Conservation (phyloP, 2,888 invertebrate species). For the Apeira syringaria region DNA sequence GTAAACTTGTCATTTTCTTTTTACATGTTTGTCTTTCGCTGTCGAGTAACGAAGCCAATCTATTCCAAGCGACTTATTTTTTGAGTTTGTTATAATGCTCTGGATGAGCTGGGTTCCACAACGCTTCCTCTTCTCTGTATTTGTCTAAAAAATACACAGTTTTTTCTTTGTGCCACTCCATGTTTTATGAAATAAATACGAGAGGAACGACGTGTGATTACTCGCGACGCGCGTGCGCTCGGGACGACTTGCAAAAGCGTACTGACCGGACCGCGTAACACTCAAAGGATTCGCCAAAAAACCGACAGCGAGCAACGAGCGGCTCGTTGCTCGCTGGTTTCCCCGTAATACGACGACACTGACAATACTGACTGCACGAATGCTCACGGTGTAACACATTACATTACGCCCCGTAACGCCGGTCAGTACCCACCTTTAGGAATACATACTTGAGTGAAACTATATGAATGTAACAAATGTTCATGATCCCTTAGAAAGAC, state of each 20-base stretch:
- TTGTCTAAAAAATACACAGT: conserved; percentile 31
- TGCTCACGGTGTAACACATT: conserved; percentile 3
- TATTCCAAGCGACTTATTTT: conserved; percentile 35
- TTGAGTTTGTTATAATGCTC: conserved; percentile 34
- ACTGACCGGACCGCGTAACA: not conserved
- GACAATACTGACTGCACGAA: conserved; percentile 22
- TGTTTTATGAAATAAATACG: conserved; percentile 26
- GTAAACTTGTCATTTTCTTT: conserved; percentile 31
- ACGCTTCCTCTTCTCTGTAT: conserved; percentile 30
- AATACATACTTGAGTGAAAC: no score
- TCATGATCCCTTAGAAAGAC: no score
- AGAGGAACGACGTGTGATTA: conserved; percentile 21
- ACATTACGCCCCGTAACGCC: not conserved
- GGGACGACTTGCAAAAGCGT: conserved; percentile 6
- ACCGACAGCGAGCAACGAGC: conserved; percentile 18
- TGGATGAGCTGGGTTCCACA: conserved; percentile 29
- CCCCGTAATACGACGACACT: conserved; percentile 18
- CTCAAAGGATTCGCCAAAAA: conserved; percentile 11
- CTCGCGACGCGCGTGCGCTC: conserved; percentile 22
- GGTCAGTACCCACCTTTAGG: not conserved
- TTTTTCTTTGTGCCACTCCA: conserved; percentile 32
- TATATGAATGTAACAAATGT: no score
- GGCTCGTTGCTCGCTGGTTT: conserved; percentile 23
- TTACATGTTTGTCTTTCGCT: conserved; percentile 6
- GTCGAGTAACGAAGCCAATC: conserved; percentile 21